These are phyloP conservation scores for Lydus trimaculatus DNA, from an alignment of 2,888 invertebrate species.

Conservation along the genomic window DNA sequence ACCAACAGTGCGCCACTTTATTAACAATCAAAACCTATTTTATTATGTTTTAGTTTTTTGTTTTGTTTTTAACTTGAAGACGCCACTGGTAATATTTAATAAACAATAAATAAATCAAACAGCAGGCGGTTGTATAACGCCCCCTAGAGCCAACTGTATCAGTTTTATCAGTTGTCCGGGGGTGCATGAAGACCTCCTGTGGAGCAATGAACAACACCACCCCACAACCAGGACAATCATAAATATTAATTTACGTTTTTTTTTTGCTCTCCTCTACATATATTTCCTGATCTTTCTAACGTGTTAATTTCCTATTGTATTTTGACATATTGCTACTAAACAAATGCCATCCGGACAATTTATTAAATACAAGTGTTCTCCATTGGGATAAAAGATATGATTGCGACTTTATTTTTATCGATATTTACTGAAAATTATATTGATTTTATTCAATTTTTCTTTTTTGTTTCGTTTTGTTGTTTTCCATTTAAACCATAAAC, in stretches of 20 bases:
- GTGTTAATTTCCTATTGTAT: constrained; percentile 53
- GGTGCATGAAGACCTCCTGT: constrained; percentile 31
- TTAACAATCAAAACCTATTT: background rate
- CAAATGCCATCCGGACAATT: constrained; percentile 33
- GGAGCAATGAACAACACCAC: constrained; percentile 29
- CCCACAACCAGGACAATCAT: constrained; percentile 45
- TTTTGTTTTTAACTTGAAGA: background rate
- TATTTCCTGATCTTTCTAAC: constrained; percentile 41
- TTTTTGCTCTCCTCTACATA: constrained; percentile 41
- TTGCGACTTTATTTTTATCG: constrained; percentile 23
- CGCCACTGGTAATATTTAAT: constrained; percentile 27
- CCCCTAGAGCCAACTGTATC: constrained; percentile 36
- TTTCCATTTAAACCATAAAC: background rate
- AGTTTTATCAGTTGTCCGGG: constrained; percentile 28
- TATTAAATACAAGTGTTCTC: constrained; percentile 12
- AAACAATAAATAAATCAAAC: constrained; percentile 48
- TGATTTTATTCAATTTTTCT: constrained; percentile 55
- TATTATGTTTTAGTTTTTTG: background rate
- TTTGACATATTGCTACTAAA: constrained; percentile 46
- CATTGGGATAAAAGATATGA: constrained; percentile 7
- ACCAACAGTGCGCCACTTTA: background rate
- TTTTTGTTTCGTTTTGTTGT: constrained; percentile 31
- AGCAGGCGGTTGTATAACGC: constrained; percentile 43
- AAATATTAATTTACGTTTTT: constrained; percentile 53
- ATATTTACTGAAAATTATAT: constrained; percentile 51